phyloP scores from a whole-genome alignment of 2,113 vertebrate genomes.

The Lophius piscatorius region DNA sequence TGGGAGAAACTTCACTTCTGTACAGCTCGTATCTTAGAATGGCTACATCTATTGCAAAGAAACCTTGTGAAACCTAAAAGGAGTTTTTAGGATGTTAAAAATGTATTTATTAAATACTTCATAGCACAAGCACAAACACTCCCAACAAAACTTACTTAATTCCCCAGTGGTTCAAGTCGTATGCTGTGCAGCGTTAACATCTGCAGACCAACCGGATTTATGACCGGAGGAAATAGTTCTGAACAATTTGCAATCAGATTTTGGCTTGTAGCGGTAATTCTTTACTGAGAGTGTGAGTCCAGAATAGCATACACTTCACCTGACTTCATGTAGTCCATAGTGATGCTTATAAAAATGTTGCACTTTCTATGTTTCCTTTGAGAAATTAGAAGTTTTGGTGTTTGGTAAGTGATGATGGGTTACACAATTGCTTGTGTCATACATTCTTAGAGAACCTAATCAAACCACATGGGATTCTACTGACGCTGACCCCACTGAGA shows the following conservation, averaged over 20 bases:
- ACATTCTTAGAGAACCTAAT: too few species aligned
- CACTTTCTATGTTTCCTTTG: neutral
- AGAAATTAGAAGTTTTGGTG: too few species aligned
- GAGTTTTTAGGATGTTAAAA: constrained; percentile 56
- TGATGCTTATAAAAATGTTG: constrained; percentile 2
- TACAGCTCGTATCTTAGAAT: constrained; percentile 17
- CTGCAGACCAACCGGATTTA: constrained; percentile 57
- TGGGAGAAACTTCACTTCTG: constrained; percentile 34
- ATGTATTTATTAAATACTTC: constrained; percentile 42
- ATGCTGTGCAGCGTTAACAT: constrained; percentile 50
- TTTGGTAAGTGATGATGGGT: too few species aligned
- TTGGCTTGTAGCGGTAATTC: constrained; percentile 36
- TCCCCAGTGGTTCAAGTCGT: constrained; percentile 49
- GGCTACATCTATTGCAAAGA: constrained; percentile 6
- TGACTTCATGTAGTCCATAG: constrained; percentile 10
- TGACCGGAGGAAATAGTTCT: constrained; percentile 51
- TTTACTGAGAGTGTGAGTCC: constrained; percentile 26
- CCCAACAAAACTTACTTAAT: constrained; percentile 25
- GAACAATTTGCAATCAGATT: constrained; percentile 55
- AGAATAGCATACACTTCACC: constrained; percentile 10
- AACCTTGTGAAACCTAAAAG: constrained; percentile 32
- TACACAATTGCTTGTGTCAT: too few species aligned
- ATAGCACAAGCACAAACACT: constrained; percentile 45
- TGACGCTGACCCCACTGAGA: too few species aligned
- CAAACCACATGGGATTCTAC: too few species aligned